Conservation (phyloP, 2,113 vertebrate species). For the Neopipo cinnamomea region DNA sequence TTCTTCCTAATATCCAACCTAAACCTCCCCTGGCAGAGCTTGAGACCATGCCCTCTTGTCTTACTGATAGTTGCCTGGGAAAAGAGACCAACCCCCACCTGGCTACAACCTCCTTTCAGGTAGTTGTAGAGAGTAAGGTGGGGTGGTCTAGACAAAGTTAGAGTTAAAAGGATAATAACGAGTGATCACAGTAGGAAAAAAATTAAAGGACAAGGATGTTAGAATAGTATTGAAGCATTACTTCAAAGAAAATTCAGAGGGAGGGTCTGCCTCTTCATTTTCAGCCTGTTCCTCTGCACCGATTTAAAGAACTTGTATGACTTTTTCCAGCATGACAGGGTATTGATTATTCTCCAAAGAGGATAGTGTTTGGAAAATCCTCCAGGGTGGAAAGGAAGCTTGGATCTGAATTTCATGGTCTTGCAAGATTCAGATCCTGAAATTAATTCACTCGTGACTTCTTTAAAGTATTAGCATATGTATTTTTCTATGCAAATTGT, state of each 20-base stretch:
- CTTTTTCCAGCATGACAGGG: not conserved
- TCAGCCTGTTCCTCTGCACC: not conserved
- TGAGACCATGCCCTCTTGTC: no score
- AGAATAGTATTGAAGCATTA: not conserved
- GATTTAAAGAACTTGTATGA: accelerated
- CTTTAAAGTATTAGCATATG: not conserved
- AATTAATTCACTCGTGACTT: not conserved
- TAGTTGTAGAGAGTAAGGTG: not conserved
- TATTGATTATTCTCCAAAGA: not conserved
- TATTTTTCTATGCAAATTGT: not conserved
- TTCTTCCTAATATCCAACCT: no score
- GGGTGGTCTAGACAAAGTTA: not conserved
- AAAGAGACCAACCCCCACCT: no score
- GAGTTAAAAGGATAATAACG: not conserved
- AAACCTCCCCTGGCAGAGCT: no score
- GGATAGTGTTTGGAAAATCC: not conserved
- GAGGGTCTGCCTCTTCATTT: not conserved
- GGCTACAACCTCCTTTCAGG: no score
- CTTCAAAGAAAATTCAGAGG: not conserved
- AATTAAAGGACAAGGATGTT: not conserved
- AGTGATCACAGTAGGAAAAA: not conserved
- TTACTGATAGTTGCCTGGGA: no score
- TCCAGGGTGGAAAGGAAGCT: not conserved
- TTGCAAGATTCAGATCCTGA: not conserved
- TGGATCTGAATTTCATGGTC: not conserved